Conservation (phyloP, 2,888 invertebrate species). For the Drosophila percnosoma region DNA sequence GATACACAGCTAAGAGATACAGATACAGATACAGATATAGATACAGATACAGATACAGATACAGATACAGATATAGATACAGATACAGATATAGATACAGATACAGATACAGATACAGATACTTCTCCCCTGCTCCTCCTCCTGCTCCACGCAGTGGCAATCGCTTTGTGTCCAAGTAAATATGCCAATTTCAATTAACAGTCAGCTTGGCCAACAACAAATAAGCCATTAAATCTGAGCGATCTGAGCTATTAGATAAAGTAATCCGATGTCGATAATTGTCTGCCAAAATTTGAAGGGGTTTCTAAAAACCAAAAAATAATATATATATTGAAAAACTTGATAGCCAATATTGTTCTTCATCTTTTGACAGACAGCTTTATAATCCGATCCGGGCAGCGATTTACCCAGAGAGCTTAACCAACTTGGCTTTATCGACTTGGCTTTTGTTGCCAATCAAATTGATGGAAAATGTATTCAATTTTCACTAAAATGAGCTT, state of each 20-base stretch:
- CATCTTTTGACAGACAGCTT: not conserved
- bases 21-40: constrained; percentile 18
- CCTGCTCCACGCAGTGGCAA: constrained; percentile 20
- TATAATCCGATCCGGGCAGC: not conserved
- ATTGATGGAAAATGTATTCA: not conserved
- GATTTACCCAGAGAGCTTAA: not conserved
- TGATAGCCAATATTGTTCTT: not conserved
- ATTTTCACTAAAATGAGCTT: constrained; percentile 1
- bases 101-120: constrained; percentile 15
- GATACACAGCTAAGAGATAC: constrained; percentile 3
- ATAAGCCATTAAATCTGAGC: not conserved
- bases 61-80: not conserved
- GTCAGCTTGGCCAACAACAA: constrained; percentile 2
- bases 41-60: constrained; percentile 19
- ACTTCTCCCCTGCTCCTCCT: constrained; percentile 2
- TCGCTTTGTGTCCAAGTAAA: constrained; percentile 52
- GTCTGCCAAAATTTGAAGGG: not conserved
- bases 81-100: not conserved
- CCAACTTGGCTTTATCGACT: not conserved
- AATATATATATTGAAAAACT: not conserved
- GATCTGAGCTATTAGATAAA: not conserved
- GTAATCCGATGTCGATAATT: not conserved
- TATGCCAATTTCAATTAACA: constrained; percentile 49
- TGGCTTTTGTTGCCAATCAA: not conserved
- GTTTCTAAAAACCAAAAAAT: not conserved